These are phyloP conservation scores for Trematocara caparti DNA, from an alignment of 2,797 vertebrate genomes.

Conservation along the genomic window DNA sequence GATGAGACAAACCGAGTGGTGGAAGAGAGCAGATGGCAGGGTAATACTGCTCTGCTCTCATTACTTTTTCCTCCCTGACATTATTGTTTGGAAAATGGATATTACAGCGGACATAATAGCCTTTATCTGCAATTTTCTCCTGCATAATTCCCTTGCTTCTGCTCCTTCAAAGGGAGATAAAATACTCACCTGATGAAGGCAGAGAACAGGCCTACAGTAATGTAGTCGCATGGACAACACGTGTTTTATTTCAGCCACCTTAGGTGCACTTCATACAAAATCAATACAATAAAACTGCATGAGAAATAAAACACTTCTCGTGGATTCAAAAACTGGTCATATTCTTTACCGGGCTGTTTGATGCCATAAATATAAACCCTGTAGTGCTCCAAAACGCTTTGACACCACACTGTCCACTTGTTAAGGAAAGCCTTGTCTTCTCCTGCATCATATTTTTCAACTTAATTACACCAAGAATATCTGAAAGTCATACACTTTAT, in stretches of 20 bases:
- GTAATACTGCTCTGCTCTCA: slow-evolving; percentile 59
- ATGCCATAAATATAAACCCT: slow-evolving; percentile 19
- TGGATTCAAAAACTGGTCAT: slow-evolving; percentile 29
- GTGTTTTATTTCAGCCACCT: slow-evolving; percentile 13
- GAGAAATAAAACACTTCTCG: slow-evolving; percentile 47
- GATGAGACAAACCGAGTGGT: slow-evolving; percentile 9
- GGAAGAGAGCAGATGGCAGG: slow-evolving; percentile 53
- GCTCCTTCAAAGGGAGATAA: slow-evolving; percentile 55
- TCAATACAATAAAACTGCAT: slow-evolving; percentile 57
- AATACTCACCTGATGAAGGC: slow-evolving; percentile 21
- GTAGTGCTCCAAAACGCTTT: not conserved
- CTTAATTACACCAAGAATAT: not conserved
- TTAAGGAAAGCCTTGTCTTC: not conserved
- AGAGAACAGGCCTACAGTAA: slow-evolving; percentile 6
- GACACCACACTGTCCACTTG: not conserved
- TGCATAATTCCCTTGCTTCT: slow-evolving; percentile 56
- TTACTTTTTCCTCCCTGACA: slow-evolving; percentile 54
- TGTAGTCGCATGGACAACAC: not conserved
- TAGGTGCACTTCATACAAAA: slow-evolving; percentile 37
- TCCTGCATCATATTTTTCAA: not conserved
- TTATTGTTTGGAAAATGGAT: slow-evolving; percentile 70
- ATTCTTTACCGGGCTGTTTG: slow-evolving; percentile 14
- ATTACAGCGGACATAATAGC: slow-evolving; percentile 62
- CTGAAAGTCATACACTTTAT: not conserved
- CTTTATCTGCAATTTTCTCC: slow-evolving; percentile 59